phyloP scores from a whole-genome alignment of 1,140 invertebrate genomes.

The Scylla paramamosain region DNA sequence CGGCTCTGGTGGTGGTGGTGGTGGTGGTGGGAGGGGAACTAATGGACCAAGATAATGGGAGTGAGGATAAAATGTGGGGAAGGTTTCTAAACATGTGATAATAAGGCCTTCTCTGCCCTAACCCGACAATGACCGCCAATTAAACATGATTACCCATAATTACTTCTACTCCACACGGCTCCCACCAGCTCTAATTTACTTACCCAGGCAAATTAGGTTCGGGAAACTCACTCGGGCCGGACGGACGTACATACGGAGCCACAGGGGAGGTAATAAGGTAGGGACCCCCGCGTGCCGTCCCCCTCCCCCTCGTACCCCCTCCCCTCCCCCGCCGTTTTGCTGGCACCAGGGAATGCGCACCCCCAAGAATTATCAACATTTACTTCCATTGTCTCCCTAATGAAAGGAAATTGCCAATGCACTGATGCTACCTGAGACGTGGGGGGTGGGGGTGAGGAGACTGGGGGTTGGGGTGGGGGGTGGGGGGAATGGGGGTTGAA shows the following conservation, averaged over 20 bases:
- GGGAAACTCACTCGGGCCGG: background rate
- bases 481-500: no score
- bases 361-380: background rate
- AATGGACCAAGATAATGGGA: background rate
- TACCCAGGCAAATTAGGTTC: background rate
- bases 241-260: background rate
- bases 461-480: no score
- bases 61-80: background rate
- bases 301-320: background rate
- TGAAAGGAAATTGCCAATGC: background rate
- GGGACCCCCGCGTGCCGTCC: background rate
- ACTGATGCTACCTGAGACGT: background rate
- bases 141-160: conserved; percentile 11
- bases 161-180: conserved; percentile 6
- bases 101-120: background rate
- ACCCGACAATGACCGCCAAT: conserved; percentile 18
- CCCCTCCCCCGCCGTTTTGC: background rate
- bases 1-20: background rate
- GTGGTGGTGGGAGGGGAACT: background rate
- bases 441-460: no score
- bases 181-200: conserved; percentile 21
- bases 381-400: background rate
- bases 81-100: background rate
- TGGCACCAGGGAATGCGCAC: no score
- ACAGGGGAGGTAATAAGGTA: background rate